A percentile compares a stretch with the other conserved stretches of the same genome.
Evolutionary conservation across 2,888 invertebrate genomes (phyloP).

Genomic region (Eupithecia pulchellata): DNA sequence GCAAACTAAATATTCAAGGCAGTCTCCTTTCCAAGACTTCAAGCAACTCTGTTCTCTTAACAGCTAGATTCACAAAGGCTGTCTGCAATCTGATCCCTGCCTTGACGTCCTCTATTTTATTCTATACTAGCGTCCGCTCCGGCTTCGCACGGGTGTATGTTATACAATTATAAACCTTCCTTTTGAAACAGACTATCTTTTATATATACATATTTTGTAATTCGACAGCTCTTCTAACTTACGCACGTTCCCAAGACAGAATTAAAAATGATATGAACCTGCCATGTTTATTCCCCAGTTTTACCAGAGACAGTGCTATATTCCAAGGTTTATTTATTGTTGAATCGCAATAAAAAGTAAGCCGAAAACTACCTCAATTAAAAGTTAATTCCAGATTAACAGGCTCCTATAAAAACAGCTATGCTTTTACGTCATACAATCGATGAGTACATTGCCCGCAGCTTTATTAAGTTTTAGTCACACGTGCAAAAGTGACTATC

Average conservation of each 20-base stretch:
- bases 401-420: background rate
- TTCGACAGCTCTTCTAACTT: too few species aligned
- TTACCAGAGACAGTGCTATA: background rate
- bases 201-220: background rate
- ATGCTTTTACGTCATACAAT: background rate
- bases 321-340: background rate
- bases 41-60: background rate
- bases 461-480: background rate
- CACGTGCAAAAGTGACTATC: conserved; percentile 7
- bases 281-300: background rate
- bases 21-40: background rate
- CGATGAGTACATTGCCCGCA: background rate
- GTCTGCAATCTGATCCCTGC: conserved; percentile 5
- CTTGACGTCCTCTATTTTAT: background rate
- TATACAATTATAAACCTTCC: too few species aligned
- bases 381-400: background rate
- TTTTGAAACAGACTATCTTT: too few species aligned
- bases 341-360: background rate
- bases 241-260: background rate
- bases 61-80: conserved; percentile 7
- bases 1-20: background rate
- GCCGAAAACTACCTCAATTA: background rate
- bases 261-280: background rate
- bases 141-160: too few species aligned
- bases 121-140: too few species aligned